A percentile compares a stretch with the other conserved stretches of the same genome.
Evolutionary conservation across 1,140 invertebrate genomes (phyloP).

Genomic region (Patella vulgata): DNA sequence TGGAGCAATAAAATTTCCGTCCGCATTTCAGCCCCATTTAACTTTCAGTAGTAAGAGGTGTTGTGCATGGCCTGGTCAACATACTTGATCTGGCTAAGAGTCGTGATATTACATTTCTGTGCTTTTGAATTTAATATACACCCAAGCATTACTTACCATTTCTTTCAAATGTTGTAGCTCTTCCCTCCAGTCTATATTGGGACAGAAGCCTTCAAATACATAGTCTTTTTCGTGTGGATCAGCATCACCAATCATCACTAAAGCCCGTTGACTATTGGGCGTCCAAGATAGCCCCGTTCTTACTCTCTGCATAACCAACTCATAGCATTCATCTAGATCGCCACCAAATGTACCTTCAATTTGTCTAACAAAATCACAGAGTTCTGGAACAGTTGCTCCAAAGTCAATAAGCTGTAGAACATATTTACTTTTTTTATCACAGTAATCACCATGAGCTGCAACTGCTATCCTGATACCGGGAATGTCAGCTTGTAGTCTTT

Average conservation of each 20-base stretch:
- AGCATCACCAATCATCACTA: conserved; percentile 54
- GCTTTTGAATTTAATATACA: not conserved
- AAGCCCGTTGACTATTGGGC: conserved; percentile 43
- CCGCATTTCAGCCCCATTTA: not conserved
- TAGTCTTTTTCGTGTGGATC: conserved; percentile 44
- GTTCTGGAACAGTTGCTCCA: conserved; percentile 26
- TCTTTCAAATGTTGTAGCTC: conserved; percentile 35
- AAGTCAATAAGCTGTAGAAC: conserved; percentile 51
- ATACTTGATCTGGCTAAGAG: conserved; percentile 29
- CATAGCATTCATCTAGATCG: conserved; percentile 50
- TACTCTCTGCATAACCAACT: conserved; percentile 51
- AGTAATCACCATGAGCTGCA: conserved; percentile 53
- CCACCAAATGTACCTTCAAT: conserved; percentile 36
- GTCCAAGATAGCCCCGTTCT: conserved; percentile 44
- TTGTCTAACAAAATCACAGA: conserved; percentile 44
- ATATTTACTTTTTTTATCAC: conserved; percentile 38
- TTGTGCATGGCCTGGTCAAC: conserved; percentile 33
- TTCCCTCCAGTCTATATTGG: conserved; percentile 47
- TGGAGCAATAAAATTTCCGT: not conserved
- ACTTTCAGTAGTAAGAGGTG: conserved; percentile 28
- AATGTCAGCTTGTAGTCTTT: conserved; percentile 38
- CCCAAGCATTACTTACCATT: conserved; percentile 23
- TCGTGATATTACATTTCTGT: conserved; percentile 21
- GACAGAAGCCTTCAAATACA: conserved; percentile 34
- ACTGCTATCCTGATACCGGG: conserved; percentile 40